Percentiles rank a stretch among this genome's conserved stretches.
Conservation (phyloP, 2,888 invertebrate species). For the Coelogynopora nodosa region DNA sequence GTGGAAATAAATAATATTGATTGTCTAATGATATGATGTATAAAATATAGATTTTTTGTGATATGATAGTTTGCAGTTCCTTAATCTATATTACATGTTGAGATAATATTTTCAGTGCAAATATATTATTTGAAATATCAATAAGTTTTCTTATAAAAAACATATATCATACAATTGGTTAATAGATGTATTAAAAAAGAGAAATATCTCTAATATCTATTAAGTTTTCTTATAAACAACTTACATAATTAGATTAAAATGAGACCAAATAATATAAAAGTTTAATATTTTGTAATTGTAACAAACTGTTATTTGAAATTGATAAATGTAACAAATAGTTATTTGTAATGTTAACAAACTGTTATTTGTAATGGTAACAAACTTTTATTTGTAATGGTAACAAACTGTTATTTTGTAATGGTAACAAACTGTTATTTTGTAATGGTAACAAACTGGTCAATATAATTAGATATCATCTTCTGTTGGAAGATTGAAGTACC, state of each 20-base stretch:
- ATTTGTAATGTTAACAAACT: too few relatives aligned
- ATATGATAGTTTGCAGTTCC: background rate
- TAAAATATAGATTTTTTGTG: background rate
- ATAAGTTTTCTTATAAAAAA: background rate
- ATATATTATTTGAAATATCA: background rate
- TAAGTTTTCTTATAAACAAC: background rate
- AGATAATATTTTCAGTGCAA: background rate
- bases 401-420: background rate
- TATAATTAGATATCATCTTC: background rate
- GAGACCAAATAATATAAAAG: background rate
- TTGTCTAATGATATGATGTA: background rate
- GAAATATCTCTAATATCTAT: background rate
- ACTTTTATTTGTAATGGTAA: too few relatives aligned
- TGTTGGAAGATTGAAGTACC: background rate
- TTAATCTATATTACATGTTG: background rate
- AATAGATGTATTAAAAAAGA: background rate
- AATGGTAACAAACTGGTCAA: background rate
- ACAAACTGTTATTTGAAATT: background rate
- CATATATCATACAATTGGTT: background rate
- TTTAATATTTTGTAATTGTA: background rate
- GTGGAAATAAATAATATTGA: background rate
- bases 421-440: background rate
- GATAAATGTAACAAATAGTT: too few relatives aligned
- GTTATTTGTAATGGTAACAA: too few relatives aligned
- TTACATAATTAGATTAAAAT: background rate